A percentile compares a stretch with the other conserved stretches of the same genome.
These are phyloP conservation scores for Sphaerophoria taeniata DNA, from an alignment of 2,888 invertebrate species.

Conservation along the genomic window DNA sequence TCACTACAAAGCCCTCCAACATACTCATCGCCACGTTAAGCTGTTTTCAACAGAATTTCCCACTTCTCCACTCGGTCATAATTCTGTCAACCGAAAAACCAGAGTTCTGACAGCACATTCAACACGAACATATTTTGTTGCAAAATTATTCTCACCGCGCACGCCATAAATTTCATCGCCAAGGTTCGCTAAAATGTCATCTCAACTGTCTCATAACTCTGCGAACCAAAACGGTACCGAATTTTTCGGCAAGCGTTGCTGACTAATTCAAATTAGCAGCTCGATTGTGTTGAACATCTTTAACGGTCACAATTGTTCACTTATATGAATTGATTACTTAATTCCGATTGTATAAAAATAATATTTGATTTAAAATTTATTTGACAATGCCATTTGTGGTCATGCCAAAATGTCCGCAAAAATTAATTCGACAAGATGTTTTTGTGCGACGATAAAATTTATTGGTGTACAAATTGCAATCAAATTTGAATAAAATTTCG, in stretches of 20 bases:
- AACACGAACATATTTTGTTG: not conserved
- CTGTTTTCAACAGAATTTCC: slow-evolving; percentile 19
- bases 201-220: slow-evolving; percentile 63
- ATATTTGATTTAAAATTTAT: slow-evolving; percentile 10
- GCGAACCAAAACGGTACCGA: slow-evolving; percentile 30
- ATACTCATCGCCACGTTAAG: slow-evolving; percentile 16
- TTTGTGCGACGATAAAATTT: slow-evolving; percentile 21
- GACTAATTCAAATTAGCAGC: slow-evolving; percentile 42
- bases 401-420: slow-evolving; percentile 43
- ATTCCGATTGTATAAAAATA: slow-evolving; percentile 31
- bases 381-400: no score
- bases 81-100: slow-evolving; percentile 44
- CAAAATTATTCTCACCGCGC: slow-evolving; percentile 51
- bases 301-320: slow-evolving; percentile 56
- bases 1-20: slow-evolving; percentile 8
- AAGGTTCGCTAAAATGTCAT: slow-evolving; percentile 54
- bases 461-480: slow-evolving; percentile 40
- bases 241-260: slow-evolving; percentile 14
- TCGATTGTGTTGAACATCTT: slow-evolving; percentile 1
- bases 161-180: slow-evolving; percentile 53
- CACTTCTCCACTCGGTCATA: slow-evolving; percentile 15
- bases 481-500: slow-evolving; percentile 55
- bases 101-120: slow-evolving; percentile 29
- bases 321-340: slow-evolving; percentile 59
- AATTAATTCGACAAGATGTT: slow-evolving; percentile 45